Evolutionary conservation across 2,113 vertebrate species (phyloP).

Genomic region (Albula glossodonta): DNA sequence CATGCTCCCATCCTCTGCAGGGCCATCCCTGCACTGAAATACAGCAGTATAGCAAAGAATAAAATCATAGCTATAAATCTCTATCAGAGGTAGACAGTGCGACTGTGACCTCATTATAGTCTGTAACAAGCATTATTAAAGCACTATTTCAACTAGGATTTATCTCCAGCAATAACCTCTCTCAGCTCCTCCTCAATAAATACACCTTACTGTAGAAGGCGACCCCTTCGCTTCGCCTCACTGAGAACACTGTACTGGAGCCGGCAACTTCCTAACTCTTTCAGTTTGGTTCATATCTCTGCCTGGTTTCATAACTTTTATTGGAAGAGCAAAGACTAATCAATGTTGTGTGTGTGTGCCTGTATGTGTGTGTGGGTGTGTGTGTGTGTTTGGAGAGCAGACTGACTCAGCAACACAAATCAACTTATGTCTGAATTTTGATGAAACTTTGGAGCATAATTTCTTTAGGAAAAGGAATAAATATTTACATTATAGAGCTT

Average conservation of each 20-base stretch:
- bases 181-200: neutral
- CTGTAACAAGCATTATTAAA: constrained; percentile 11
- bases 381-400: no score
- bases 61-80: neutral
- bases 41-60: neutral
- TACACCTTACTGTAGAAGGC: neutral
- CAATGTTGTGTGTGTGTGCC: no score
- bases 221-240: neutral
- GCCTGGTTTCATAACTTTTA: no score
- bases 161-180: constrained; percentile 11
- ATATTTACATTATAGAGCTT: no score
- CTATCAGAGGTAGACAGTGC: constrained; percentile 1
- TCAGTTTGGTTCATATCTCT: neutral
- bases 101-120: constrained; percentile 8
- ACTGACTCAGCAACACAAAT: no score
- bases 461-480: no score
- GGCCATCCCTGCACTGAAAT: neutral
- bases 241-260: neutral
- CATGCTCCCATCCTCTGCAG: neutral
- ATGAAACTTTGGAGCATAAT: no score
- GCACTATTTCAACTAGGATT: constrained; percentile 20
- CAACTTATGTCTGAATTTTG: no score
- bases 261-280: no score
- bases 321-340: no score
- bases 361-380: no score